These are phyloP conservation scores for Taxidea taxus DNA, from an alignment of 2,113 vertebrate species.

Conservation along the genomic window DNA sequence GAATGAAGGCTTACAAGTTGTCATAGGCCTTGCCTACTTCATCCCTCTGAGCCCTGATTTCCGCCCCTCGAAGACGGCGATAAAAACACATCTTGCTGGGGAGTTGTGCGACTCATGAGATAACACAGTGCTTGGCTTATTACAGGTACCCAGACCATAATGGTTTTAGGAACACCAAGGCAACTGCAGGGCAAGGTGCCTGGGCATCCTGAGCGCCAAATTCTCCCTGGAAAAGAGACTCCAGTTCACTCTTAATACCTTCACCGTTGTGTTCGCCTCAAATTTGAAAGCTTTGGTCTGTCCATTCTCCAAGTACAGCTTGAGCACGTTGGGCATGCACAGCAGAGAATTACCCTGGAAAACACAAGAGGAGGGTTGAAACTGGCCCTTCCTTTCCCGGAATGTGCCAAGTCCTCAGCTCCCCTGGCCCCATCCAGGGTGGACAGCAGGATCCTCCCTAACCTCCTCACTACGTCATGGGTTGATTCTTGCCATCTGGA, in stretches of 20 bases:
- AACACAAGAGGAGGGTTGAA: conserved; percentile 63
- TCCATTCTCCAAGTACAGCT: conserved; percentile 97
- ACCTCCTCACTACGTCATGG: neutral
- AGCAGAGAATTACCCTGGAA: conserved; percentile 96
- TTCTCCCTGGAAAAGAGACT: neutral
- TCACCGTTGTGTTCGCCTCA: conserved; percentile 93
- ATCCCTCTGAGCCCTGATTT: neutral
- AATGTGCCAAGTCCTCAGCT: neutral
- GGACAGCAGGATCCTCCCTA: neutral
- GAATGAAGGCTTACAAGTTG: neutral
- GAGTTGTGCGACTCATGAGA: neutral
- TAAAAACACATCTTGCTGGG: neutral
- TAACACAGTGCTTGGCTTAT: neutral
- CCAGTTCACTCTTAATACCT: conserved; percentile 83
- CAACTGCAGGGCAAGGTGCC: neutral
- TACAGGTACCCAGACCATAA: neutral
- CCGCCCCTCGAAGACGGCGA: neutral
- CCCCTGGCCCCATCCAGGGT: neutral
- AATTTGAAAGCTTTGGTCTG: conserved; percentile 99
- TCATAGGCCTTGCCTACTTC: neutral
- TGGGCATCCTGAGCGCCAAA: neutral
- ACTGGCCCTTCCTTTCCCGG: neutral
- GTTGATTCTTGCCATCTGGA: neutral
- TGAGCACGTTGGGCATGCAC: conserved; percentile 97
- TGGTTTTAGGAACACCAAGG: neutral